These are phyloP conservation scores for Margarornis squamiger DNA, from an alignment of 2,797 vertebrate genomes.

Conservation along the genomic window DNA sequence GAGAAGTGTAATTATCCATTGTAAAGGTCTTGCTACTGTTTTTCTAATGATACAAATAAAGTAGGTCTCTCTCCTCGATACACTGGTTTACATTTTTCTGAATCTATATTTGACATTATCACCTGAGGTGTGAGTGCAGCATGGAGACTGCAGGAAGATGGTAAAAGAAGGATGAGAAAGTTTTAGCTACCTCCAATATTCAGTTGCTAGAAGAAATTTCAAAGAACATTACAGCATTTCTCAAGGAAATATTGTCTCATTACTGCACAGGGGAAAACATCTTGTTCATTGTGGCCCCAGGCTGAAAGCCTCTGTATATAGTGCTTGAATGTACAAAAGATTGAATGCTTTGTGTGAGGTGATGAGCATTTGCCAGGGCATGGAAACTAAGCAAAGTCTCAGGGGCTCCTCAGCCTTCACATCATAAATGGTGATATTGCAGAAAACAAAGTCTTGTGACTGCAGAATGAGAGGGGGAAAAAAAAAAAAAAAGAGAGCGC, in stretches of 20 bases:
- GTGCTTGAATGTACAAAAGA: not conserved
- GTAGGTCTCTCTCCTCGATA: not conserved
- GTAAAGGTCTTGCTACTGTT: not conserved
- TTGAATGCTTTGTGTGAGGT: not conserved
- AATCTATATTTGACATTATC: not conserved
- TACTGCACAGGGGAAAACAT: not conserved
- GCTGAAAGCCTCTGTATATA: not conserved
- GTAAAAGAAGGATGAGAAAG: not conserved
- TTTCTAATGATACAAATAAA: not conserved
- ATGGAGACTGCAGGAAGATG: not conserved
- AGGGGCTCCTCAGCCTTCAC: not conserved
- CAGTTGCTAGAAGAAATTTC: not conserved
- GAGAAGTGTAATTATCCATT: not conserved
- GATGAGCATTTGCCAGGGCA: not conserved
- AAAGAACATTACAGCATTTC: not conserved
- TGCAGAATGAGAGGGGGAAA: not conserved
- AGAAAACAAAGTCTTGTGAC: not conserved
- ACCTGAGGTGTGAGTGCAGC: not conserved
- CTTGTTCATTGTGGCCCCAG: not conserved
- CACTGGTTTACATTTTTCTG: not conserved
- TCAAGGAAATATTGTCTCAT: not conserved
- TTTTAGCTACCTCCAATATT: not conserved
- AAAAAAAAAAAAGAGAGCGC: not conserved
- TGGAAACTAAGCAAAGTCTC: not conserved
- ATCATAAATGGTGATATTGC: rapidly evolving